phyloP scores from a whole-genome alignment of 1,140 invertebrate species.

The Zaprionus vittiger region DNA sequence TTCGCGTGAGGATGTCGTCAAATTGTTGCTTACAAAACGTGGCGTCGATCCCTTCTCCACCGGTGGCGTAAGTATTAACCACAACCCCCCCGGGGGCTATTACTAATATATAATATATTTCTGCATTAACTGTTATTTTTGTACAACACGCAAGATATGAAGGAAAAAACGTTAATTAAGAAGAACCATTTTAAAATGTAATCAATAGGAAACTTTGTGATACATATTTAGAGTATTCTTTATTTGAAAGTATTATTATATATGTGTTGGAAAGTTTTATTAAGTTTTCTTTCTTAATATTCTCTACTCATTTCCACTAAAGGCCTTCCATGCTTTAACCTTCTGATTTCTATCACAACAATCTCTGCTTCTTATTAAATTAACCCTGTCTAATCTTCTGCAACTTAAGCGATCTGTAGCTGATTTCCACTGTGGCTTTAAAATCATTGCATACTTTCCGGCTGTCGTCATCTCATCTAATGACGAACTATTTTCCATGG shows the following conservation, averaged over 20 bases:
- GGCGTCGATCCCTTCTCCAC: conserved; percentile 95
- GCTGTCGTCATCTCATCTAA: conserved; percentile 6
- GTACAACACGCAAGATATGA: background rate
- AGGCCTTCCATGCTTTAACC: no score
- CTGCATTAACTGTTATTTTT: conserved; percentile 2
- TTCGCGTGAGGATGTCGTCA: conserved; percentile 97
- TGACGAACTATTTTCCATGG: conserved; percentile 8
- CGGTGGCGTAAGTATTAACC: conserved; percentile 92
- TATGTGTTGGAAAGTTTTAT: background rate
- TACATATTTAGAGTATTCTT: background rate
- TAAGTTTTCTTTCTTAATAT: background rate
- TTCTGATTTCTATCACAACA: background rate
- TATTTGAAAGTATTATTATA: background rate
- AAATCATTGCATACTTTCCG: conserved; percentile 21
- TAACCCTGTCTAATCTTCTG: background rate
- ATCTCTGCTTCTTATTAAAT: background rate
- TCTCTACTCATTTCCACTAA: background rate
- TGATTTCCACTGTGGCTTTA: background rate
- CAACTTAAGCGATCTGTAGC: background rate
- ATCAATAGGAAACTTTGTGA: background rate
- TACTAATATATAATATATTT: conserved; percentile 1
- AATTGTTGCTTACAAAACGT: conserved; percentile 93
- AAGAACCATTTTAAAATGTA: background rate
- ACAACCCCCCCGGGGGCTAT: background rate
- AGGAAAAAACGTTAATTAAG: background rate